Conservation (phyloP, 2,797 vertebrate genomes). For the Micromesistius poutassou region DNA sequence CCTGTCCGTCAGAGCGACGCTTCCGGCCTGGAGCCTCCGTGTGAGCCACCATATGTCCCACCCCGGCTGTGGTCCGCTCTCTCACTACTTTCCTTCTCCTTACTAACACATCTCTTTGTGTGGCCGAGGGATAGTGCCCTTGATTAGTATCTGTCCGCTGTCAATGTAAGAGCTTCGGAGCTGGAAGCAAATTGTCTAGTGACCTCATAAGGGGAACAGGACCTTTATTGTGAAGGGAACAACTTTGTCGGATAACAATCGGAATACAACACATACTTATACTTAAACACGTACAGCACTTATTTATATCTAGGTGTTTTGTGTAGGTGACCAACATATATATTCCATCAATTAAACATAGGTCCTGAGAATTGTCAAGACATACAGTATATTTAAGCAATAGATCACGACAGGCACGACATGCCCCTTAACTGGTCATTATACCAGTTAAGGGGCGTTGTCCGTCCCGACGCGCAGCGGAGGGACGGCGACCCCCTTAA, state of each 20-base stretch:
- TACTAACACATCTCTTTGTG: slow-evolving; percentile 46
- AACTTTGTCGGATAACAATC: slow-evolving; percentile 17
- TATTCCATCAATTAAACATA: neutral
- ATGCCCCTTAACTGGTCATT: too few relatives aligned
- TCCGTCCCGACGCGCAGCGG: too few relatives aligned
- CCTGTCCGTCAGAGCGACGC: neutral
- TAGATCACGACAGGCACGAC: too few relatives aligned
- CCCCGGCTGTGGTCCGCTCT: slow-evolving; percentile 18
- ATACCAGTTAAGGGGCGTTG: too few relatives aligned
- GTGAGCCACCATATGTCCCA: slow-evolving; percentile 42
- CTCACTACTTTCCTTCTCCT: slow-evolving; percentile 43
- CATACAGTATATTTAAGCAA: too few relatives aligned
- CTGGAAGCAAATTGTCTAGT: slow-evolving; percentile 33
- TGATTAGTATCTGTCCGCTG: slow-evolving; percentile 57
- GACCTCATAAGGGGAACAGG: slow-evolving; percentile 29
- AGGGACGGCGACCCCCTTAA: too few relatives aligned
- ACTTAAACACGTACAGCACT: neutral
- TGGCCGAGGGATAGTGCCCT: slow-evolving; percentile 37
- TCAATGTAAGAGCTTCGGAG: slow-evolving; percentile 43
- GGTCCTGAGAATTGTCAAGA: too few relatives aligned
- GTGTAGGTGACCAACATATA: neutral
- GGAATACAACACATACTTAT: slow-evolving; percentile 14
- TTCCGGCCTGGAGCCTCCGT: neutral
- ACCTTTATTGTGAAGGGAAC: slow-evolving; percentile 24
- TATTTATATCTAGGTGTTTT: neutral